These are phyloP conservation scores for Ophioderma brevispina DNA, from an alignment of 35 echinoderm and acorn worm genomes.

Conservation along the genomic window DNA sequence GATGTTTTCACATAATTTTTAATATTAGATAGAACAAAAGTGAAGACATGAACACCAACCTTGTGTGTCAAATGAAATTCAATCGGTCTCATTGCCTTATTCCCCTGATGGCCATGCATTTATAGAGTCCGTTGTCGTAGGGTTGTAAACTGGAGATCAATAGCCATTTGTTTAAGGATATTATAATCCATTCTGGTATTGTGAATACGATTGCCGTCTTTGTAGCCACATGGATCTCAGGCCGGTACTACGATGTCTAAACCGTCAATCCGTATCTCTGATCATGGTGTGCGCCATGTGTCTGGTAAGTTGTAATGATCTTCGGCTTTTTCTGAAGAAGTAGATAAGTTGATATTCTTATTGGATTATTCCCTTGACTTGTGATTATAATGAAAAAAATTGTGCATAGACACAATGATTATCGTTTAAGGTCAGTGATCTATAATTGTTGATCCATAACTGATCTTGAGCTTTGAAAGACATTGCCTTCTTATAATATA, in stretches of 20 bases:
- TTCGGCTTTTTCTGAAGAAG: constrained; percentile 23
- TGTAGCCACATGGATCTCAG: constrained; percentile 81
- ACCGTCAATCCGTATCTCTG: constrained; percentile 63
- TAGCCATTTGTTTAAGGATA: constrained; percentile 66
- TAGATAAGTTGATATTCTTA: not conserved
- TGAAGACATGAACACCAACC: constrained; percentile 48
- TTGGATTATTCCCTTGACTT: no score
- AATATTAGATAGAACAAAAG: no score
- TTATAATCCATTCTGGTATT: constrained; percentile 79
- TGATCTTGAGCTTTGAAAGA: no score
- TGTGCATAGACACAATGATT: no score
- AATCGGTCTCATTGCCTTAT: constrained; percentile 61
- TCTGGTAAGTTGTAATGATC: constrained; percentile 65
- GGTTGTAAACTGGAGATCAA: constrained; percentile 80
- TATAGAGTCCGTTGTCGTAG: constrained; percentile 72
- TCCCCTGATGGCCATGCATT: constrained; percentile 73
- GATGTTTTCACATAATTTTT: not conserved
- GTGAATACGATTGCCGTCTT: constrained; percentile 59
- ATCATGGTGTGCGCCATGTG: constrained; percentile 41
- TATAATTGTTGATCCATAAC: no score
- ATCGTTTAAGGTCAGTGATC: no score
- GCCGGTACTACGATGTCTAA: constrained; percentile 60
- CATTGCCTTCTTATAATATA: no score
- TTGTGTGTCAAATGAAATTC: constrained; percentile 72
- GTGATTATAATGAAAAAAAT: no score